Percentiles rank a stretch among this genome's conserved stretches.
phyloP scores from a whole-genome alignment of 2,113 vertebrate species.

The Mellivora capensis region DNA sequence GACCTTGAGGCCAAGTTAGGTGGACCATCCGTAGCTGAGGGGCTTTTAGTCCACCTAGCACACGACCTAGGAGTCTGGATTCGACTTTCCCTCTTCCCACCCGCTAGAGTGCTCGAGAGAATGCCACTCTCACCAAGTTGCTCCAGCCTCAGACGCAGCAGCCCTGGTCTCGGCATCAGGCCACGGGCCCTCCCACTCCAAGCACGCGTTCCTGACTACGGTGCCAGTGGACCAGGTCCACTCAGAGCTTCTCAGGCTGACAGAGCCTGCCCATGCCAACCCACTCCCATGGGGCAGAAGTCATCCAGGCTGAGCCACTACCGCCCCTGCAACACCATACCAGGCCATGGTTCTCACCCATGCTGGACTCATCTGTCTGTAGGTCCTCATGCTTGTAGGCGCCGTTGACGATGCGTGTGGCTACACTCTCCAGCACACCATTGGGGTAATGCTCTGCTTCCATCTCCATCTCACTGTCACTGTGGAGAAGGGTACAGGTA shows the following conservation, averaged over 20 bases:
- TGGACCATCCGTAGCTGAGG: neutral
- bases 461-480: conserved; percentile 99
- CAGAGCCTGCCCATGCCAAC: neutral
- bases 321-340: neutral
- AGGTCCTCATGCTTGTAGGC: conserved; percentile 97
- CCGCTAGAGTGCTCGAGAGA: neutral
- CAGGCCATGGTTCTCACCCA: conserved; percentile 84
- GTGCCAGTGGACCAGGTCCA: neutral
- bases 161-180: neutral
- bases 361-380: conserved; percentile 94
- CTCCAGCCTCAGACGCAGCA: neutral
- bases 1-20: neutral
- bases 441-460: conserved; percentile 97
- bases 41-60: neutral
- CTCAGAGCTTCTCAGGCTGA: neutral
- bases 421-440: conserved; percentile 91
- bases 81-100: neutral
- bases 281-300: neutral
- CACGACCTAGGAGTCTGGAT: neutral
- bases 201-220: neutral
- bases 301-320: neutral
- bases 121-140: neutral
- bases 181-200: neutral
- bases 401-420: conserved; percentile 95
- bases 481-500: conserved; percentile 64